Base-by-base conservation (phyloP, 2,888 invertebrate species). In the Cosmopolites sordidus region DNA sequence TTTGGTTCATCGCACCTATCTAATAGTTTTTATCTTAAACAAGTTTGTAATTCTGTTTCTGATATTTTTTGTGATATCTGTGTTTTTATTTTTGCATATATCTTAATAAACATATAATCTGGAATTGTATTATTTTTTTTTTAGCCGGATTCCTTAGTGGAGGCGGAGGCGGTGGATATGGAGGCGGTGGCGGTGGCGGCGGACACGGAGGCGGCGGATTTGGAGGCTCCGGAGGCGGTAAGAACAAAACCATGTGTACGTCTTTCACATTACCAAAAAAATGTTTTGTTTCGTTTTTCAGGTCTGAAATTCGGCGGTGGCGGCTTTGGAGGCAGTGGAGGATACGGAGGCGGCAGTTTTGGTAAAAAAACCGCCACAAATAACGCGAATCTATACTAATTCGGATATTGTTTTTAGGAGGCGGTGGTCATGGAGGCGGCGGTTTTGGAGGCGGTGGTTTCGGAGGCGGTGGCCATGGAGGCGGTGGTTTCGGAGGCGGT, bases 141-240 rank as follows among this genome's bases (percentile, higher is more conserved):
- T 51, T 48, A 66, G 66, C 63, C 49, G 66, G 66, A 17, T 66
- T 56, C 60, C 52, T 66, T 16, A 54, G 64, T 47, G 64, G 66
- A 16, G 64, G 65, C 43, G 64, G 66, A 14, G 60, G 62, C 30
- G 61, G 62, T 17, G 49, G 49, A 16, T 16, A 22, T 4, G 38
- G 39, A 17, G 47, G 41, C 30, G 60, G 22, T 8, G 22, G 22
- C 22, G 22, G 22, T 5, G 46, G 46, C 37, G 22, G 45, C 15
- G 14, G 18, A 45, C 18, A n/a, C n/a, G n/a, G n/a, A n/a, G 46
- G 46, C 37, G 22, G 45, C 15, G 14, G 18, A 45, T 43, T 6
- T 14, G 51, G 54, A 2, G 58, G 51, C 9, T 53, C 47, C 51
- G 22, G 22, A 22, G 14, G n/a, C 2, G 60, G 60, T 38, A 59